Conservation (phyloP, 2,113 vertebrate species). For the Sylvia atricapilla region DNA sequence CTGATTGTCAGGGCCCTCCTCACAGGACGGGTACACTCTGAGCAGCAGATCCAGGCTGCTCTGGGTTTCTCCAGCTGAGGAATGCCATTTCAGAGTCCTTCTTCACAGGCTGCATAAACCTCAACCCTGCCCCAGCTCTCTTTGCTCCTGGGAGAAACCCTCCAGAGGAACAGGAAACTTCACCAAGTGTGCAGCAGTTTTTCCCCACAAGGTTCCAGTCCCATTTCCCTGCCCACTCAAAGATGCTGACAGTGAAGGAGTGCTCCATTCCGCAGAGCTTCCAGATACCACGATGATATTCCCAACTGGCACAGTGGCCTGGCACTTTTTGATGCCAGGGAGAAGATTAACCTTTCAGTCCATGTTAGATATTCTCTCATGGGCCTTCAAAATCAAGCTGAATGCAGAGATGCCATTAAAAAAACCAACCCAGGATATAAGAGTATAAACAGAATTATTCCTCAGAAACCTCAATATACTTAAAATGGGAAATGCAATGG, state of each 20-base stretch:
- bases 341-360: background rate
- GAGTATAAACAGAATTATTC: background rate
- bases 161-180: background rate
- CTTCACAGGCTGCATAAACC: background rate
- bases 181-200: background rate
- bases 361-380: background rate
- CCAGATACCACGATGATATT: background rate
- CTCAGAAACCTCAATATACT: background rate
- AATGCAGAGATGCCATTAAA: background rate
- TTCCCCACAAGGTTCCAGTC: background rate
- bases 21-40: background rate
- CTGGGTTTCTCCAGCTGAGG: background rate
- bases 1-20: background rate
- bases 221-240: background rate
- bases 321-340: background rate
- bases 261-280: background rate
- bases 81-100: background rate
- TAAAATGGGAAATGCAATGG: background rate
- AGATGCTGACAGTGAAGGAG: background rate
- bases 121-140: fast-evolving
- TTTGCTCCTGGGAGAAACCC: background rate
- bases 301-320: background rate
- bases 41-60: background rate
- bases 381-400: background rate
- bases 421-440: background rate